Base-by-base conservation (phyloP, 2,888 invertebrate genomes). In the Agapostemon virescens region DNA sequence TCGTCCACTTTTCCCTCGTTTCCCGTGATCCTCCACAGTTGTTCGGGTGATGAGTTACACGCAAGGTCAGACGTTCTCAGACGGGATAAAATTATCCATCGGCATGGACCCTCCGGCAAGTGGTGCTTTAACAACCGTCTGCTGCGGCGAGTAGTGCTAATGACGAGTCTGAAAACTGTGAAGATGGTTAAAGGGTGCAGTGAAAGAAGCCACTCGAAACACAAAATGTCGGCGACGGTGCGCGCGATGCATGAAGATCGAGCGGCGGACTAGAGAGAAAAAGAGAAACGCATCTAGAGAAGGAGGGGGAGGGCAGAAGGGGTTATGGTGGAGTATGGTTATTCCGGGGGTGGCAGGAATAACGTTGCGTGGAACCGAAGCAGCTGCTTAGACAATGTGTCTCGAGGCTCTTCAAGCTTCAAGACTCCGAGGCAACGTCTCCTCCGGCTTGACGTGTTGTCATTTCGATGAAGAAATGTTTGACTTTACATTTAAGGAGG, bases 111-210 rank as follows among this genome's bases (percentile, higher is more conserved):
- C 73, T 52, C 42, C 36, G 17, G 71, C 49, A 45, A 77, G 82
- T 82, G 74, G 82, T 69, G 77, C 70, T 81, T 74, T 81, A 82
- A 82, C 77, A 77, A 77, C 82, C 67, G 78, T 85, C 83, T 74
- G 83, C 83, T 85, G 84, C 85, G 69, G 81, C 85, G 78, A 76
- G 81, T 85, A 83, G 83, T 78, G 78, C 85, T 85, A 83, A 85
- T 78, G 83, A 85, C 81, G 76, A 78, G 85, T 83, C 85, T 83
- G 85, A 85, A 85, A 85, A 85, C 85, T 81, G 85, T 85, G 78
- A 85, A 85, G 81, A 80, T 85, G 81, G n/a, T 80, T 83, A 83
- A 85, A 67, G 76, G 74, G 73, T 76, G 73, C 75, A 30, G 76
- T 52, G 85, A 74, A 74, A 83, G 81, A 68, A 78, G 76, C 61